These are phyloP conservation scores for Melinaea marsaeus DNA, from an alignment of 2,888 invertebrate species.

Conservation along the genomic window DNA sequence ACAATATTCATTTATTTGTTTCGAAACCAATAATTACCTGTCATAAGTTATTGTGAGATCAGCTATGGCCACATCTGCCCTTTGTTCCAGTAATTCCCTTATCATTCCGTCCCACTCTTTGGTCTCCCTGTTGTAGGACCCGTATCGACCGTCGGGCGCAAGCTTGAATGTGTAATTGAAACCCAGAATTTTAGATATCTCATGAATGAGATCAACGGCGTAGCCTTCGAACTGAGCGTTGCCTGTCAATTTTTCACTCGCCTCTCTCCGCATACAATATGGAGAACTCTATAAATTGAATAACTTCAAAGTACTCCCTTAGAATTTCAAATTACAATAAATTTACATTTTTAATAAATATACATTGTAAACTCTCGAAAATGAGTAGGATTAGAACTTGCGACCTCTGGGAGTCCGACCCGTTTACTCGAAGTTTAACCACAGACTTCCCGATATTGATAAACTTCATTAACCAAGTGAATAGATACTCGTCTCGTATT, in stretches of 20 bases:
- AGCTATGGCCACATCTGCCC: conserved; percentile 96
- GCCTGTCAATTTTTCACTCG: conserved; percentile 88
- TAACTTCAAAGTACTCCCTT: conserved; percentile 16
- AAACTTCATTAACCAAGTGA: too few relatives aligned
- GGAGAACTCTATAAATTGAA: conserved; percentile 87
- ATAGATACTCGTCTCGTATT: too few relatives aligned
- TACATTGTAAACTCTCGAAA: too few relatives aligned
- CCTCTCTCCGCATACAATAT: conserved; percentile 95
- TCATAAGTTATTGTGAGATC: conserved; percentile 98
- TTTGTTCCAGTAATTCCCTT: conserved; percentile 90
- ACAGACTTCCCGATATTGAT: too few relatives aligned
- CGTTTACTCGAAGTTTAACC: too few relatives aligned
- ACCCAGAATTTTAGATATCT: conserved; percentile 91
- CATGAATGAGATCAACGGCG: conserved; percentile 94
- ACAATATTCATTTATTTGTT: conserved; percentile 6
- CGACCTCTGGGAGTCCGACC: too few relatives aligned
- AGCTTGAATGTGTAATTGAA: conserved; percentile 92
- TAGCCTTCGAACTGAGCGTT: conserved; percentile 97
- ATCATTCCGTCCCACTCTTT: conserved; percentile 97
- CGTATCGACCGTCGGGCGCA: conserved; percentile 91
- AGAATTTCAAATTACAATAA: too few relatives aligned
- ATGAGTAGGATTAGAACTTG: too few relatives aligned
- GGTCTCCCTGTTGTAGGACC: conserved; percentile 87
- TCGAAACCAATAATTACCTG: conserved; percentile 77
- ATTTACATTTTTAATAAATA: too few relatives aligned